Conservation (phyloP, 1,140 invertebrate species). For the Monomorium pharaonis region DNA sequence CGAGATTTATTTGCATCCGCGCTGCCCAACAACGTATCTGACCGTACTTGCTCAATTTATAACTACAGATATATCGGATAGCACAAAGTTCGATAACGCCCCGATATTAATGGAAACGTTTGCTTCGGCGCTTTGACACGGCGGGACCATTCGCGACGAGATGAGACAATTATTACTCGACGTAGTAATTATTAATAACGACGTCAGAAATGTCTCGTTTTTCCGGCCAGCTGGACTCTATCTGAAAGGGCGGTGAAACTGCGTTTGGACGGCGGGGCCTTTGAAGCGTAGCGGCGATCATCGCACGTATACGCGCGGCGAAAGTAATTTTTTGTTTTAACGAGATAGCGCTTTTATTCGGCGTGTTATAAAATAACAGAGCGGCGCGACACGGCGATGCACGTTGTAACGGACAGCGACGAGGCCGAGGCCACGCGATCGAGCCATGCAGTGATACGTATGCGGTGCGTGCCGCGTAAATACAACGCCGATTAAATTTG, state of each 20-base stretch:
- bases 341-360: conserved; percentile 31
- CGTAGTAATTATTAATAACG: conserved; percentile 36
- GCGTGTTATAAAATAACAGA: conserved; percentile 22
- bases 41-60: conserved; percentile 48
- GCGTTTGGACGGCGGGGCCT: neutral
- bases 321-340: conserved; percentile 15
- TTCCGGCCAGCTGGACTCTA: neutral
- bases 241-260: neutral
- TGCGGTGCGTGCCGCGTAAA: neutral
- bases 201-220: neutral
- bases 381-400: neutral
- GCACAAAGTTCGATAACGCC: conserved; percentile 23
- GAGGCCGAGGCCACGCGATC: neutral
- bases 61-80: conserved; percentile 35
- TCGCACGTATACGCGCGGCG: neutral
- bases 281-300: conserved; percentile 26
- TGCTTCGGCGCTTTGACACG: conserved; percentile 32
- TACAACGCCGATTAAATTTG: conserved; percentile 38
- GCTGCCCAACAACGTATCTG: conserved; percentile 29
- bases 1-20: conserved; percentile 49
- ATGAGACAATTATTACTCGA: conserved; percentile 45
- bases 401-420: conserved; percentile 12
- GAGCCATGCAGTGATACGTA: neutral
- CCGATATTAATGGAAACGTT: conserved; percentile 37
- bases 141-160: conserved; percentile 24